These are phyloP conservation scores for Neodiprion pinetum DNA, from an alignment of 1,140 invertebrate species.

Conservation along the genomic window DNA sequence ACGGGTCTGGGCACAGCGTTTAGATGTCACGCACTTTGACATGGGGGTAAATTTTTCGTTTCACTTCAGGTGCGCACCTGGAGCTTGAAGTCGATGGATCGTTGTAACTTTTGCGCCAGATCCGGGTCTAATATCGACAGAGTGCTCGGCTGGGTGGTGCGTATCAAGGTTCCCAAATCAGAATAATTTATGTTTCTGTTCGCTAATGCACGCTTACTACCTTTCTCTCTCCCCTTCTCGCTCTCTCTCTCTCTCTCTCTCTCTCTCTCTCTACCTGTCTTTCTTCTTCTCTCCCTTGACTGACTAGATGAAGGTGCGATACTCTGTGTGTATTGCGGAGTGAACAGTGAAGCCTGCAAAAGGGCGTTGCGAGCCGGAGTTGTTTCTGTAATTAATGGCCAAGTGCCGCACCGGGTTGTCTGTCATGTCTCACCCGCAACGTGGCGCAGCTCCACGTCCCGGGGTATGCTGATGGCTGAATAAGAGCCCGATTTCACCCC, in stretches of 20 bases:
- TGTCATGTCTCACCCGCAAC: not conserved
- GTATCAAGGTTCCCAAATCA: not conserved
- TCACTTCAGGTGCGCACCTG: too few relatives aligned
- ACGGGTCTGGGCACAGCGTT: too few relatives aligned
- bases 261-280: too few relatives aligned
- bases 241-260: too few relatives aligned
- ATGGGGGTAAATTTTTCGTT: too few relatives aligned
- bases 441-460: not conserved
- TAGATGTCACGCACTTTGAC: too few relatives aligned
- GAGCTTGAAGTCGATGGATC: too few relatives aligned
- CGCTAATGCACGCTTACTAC: not conserved
- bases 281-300: not conserved
- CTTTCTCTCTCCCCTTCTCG: too few relatives aligned
- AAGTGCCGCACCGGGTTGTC: not conserved
- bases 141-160: not conserved
- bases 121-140: not conserved
- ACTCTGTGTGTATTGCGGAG: not conserved
- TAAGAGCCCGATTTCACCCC: too few relatives aligned
- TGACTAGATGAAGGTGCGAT: not conserved
- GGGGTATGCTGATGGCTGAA: too few relatives aligned
- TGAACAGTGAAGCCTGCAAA: not conserved
- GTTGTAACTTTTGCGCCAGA: not conserved
- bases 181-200: constrained; percentile 8
- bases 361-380: not conserved
- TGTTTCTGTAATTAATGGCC: constrained; percentile 5